These are phyloP conservation scores for Bombylius discolor DNA, from an alignment of 2,888 invertebrate genomes.

Conservation along the genomic window DNA sequence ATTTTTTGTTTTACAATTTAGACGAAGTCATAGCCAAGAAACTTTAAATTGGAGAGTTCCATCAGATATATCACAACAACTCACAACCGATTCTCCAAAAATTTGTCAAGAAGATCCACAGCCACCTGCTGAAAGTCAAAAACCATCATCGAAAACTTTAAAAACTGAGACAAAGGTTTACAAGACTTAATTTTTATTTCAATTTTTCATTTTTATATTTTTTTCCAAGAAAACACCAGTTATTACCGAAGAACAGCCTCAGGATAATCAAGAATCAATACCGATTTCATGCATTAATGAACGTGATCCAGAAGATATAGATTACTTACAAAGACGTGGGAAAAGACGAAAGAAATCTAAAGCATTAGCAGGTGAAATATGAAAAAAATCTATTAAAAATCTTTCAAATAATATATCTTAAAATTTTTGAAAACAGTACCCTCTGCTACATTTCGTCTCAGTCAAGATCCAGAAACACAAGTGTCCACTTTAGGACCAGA, in stretches of 20 bases:
- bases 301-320: conserved; percentile 25
- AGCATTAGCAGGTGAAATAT: conserved; percentile 15
- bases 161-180: too few species aligned
- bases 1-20: neutral
- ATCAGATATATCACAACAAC: conserved; percentile 34
- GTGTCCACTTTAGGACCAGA: conserved; percentile 51
- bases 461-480: conserved; percentile 57
- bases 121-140: neutral
- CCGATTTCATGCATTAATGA: conserved; percentile 32
- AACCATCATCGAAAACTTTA: neutral
- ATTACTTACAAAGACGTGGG: conserved; percentile 42
- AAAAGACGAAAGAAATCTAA: conserved; percentile 40
- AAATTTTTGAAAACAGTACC: neutral
- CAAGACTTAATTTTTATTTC: too few species aligned
- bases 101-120: neutral
- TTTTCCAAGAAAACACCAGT: neutral
- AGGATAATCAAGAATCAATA: neutral
- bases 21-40: conserved; percentile 38
- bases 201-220: too few species aligned
- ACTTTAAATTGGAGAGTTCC: conserved; percentile 41
- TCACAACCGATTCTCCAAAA: conserved; percentile 17
- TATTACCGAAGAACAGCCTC: neutral
- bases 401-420: neutral
- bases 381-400: neutral
- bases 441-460: conserved; percentile 23